phyloP scores from a whole-genome alignment of 92 coral and sea anemone genomes.

The Blastomussa wellsi region DNA sequence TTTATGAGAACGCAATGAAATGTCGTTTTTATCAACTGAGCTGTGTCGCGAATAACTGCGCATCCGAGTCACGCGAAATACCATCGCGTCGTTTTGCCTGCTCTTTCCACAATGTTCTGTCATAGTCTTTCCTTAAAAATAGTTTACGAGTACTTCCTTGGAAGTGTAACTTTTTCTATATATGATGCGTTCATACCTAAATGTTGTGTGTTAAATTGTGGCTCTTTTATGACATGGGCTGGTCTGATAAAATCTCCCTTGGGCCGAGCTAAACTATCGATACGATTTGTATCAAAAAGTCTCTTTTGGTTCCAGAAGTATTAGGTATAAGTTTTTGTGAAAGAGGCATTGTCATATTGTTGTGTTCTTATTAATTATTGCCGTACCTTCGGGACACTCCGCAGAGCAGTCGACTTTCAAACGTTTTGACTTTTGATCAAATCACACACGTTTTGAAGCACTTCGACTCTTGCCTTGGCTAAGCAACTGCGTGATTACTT shows the following conservation, averaged over 20 bases:
- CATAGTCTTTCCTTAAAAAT: neutral
- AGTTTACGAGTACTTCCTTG: neutral
- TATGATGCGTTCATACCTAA: neutral
- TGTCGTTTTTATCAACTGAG: neutral
- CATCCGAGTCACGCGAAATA: neutral
- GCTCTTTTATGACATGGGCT: neutral
- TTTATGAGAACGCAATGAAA: neutral
- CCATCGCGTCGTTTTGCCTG: neutral
- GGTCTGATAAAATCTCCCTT: neutral
- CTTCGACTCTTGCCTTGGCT: neutral
- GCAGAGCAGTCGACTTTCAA: neutral
- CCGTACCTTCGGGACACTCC: slow-evolving; percentile 21
- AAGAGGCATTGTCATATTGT: neutral
- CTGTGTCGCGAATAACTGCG: neutral
- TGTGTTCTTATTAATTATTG: neutral
- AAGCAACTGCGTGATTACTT: neutral
- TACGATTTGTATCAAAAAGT: neutral
- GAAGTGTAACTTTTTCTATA: neutral
- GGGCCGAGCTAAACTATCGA: neutral
- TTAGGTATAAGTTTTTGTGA: neutral
- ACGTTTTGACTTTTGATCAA: neutral
- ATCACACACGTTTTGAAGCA: no score
- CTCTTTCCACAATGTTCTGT: neutral
- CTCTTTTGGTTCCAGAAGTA: neutral
- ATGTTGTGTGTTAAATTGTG: neutral